Evolutionary conservation across 2,888 invertebrate species (phyloP), one percentile per base, ranked within the genome.

Genomic region (Nemurella pictetii): DNA sequence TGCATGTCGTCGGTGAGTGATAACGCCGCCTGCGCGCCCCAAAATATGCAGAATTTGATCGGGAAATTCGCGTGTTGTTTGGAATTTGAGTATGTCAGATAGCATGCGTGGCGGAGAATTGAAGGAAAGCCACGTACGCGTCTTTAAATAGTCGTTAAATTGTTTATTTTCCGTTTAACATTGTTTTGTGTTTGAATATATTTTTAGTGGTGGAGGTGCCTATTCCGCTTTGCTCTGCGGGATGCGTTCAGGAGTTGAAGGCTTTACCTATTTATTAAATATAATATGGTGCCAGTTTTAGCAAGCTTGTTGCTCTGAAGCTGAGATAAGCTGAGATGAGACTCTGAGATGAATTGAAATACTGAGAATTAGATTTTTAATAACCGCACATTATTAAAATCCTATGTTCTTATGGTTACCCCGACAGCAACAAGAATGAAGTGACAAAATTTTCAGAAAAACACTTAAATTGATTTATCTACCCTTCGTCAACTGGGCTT

Each of bases 1-100:
- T 98, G 83, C 96, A 97, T 90, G 97, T 98, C 88, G 97, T 97
- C 85, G 97, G 97, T 97, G 91, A 95, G 95, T 55, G 55, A 55
- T 55, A 55, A 20, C 91, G 55, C 55, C 9, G 83, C 35, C 0
- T 2, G 55, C 55, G 55, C 55, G 55, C 20, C 55, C 55, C 15
- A 20, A 55, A 12, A 55, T 55, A 20, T 55, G 55, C 55, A 55
- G 9, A 55, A 55, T 55, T 55, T 55, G 20, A 20, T 55, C 55
- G 55, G 9, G 20, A 55, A 55, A 55, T 15, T 12, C 20, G 55
- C 55, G 15, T 55, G 55, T 20, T 1, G 20, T 20, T 55, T 2
- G 20, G 55, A 55, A 55, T 55, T 55, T 55, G 55, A 20, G 55
- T 55, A 55, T 12, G 20, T 2, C 9, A 20, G 1, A 55, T 55